Base-by-base conservation (phyloP, 2,113 vertebrate species). In the Catharus minimus region DNA sequence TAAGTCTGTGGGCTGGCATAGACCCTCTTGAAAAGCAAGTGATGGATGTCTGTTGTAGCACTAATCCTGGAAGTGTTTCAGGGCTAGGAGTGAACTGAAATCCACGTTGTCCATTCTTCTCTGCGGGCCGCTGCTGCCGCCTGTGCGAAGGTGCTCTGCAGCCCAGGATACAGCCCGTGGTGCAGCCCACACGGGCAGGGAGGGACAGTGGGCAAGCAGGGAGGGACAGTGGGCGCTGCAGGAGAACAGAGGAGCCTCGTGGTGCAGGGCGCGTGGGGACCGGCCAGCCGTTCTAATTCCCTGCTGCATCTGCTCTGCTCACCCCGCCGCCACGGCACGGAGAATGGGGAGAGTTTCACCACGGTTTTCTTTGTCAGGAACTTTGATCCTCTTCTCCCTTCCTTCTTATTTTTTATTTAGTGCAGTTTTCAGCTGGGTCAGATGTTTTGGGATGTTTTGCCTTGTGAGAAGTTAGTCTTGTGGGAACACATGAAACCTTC, bases 231-330 rank as follows among this genome's bases (percentile, higher is more conserved):
- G 17, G 64, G 60, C 1, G 4, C 91, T 47, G 80, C 74, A 4
- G 85, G 87, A 78, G 86, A 92, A 86, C 94, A 94, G 90, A 80
- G 74, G 85, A 88, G 89, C 91, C 95, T 96, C 77, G 8, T 86
- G 94, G 89, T 1, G 4, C 61, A 20, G 62, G 72, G 74, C 8
- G 30, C 9, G 2, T 22, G 41, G 93, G 90, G 89, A 89, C 80
- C 3, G 5, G 61, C 89, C 46, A 26, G 88, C 94, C 92, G 82
- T 88, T 94, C 92, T 91, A 94, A 94, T 91, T 86, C 79, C 88
- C 39, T 7, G 58, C 89, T 83, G 90, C 82, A 78, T 92, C 95
- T 88, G 94, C 85, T 91, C 76, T 0, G 5, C 64, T 91, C 8
- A 1, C 23, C 85, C 58, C 0, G 13, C 62, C 1, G 7, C 72